Evolutionary conservation across 1,140 invertebrate species (phyloP), one percentile per base, ranked within the genome.

Genomic region (Copidosoma floridanum): DNA sequence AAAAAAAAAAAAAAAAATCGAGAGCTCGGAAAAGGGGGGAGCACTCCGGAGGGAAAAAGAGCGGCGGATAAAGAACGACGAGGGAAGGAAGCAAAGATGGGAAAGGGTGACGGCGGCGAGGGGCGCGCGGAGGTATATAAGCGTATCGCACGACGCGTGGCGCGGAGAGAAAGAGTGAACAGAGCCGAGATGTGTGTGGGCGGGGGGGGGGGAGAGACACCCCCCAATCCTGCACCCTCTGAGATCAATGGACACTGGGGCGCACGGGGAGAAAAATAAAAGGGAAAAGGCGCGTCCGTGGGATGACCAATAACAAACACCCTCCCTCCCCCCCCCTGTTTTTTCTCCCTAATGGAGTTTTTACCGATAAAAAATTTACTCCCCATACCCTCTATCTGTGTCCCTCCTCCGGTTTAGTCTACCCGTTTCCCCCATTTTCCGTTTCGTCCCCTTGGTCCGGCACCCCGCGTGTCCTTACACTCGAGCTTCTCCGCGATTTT

Each of bases 311-410:
- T 78, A 77, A 77, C 75, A 78, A 78, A 78, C 76, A 78, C 74
- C 69, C 71, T 61, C 67, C 68, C 67, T 23, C 26, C 35, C 29
- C 40, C 67, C 68, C n/a, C n/a, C n/a, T n/a, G n/a, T n/a, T 73
- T 72, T 71, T 69, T 75, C 71, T 71, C 75, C 75, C 76, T 79
- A 79, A 78, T 79, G 75, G 76, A 78, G 76, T 79, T 79, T 79
- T 79, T 74, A 78, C 73, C 72, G 75, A 78, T 79, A 79, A 79
- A 79, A 79, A 79, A 79, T 79, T 76, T 75, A 79, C 73, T 77
- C 70, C 68, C 65, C 68, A 69, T 64, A 64, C 64, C 60, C n/a
- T n/a, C n/a, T n/a, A n/a, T n/a, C n/a, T n/a, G n/a, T n/a, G n/a
- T n/a, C n/a, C 57, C 41, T 48, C 53, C 51, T 68, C 66, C 62